These are phyloP conservation scores for Metridium senile DNA, from an alignment of 92 coral and sea anemone species.

Conservation along the genomic window DNA sequence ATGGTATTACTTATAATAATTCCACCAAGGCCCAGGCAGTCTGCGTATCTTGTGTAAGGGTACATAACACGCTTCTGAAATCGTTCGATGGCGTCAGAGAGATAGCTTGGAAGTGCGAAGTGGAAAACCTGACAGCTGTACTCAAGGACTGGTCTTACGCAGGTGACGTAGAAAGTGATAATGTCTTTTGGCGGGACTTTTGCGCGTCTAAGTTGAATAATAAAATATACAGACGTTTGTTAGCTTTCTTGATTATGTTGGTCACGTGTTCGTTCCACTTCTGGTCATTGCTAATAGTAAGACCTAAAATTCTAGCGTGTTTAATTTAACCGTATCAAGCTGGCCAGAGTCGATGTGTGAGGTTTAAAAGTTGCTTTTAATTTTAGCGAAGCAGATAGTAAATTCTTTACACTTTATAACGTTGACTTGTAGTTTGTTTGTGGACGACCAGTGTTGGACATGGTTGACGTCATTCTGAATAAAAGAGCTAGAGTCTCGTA, in stretches of 20 bases:
- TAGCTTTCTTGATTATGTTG: background rate
- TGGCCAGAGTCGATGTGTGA: background rate
- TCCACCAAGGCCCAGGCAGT: too few relatives aligned
- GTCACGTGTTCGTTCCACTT: slow-evolving; percentile 1
- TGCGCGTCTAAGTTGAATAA: too few relatives aligned
- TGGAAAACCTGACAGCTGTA: too few relatives aligned
- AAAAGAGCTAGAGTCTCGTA: slow-evolving; percentile 3
- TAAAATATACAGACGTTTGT: slow-evolving; percentile 2
- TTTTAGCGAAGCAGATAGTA: background rate
- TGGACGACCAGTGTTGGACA: slow-evolving; percentile 20
- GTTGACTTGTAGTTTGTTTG: slow-evolving; percentile 23
- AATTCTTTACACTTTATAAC: background rate
- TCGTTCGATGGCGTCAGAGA: too few relatives aligned
- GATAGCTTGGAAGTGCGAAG: too few relatives aligned
- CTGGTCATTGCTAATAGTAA: background rate
- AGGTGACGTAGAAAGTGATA: too few relatives aligned
- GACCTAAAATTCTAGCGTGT: background rate
- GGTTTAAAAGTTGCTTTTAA: background rate
- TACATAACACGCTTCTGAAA: too few relatives aligned
- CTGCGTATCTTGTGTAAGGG: too few relatives aligned
- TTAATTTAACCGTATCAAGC: background rate
- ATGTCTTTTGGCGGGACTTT: too few relatives aligned
- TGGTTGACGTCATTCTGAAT: slow-evolving; percentile 23
- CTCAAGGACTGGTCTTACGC: too few relatives aligned
- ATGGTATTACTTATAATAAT: too few relatives aligned